Evolutionary conservation across 2,888 invertebrate species (phyloP).

Genomic region (Hirtodrosophila trivittata): DNA sequence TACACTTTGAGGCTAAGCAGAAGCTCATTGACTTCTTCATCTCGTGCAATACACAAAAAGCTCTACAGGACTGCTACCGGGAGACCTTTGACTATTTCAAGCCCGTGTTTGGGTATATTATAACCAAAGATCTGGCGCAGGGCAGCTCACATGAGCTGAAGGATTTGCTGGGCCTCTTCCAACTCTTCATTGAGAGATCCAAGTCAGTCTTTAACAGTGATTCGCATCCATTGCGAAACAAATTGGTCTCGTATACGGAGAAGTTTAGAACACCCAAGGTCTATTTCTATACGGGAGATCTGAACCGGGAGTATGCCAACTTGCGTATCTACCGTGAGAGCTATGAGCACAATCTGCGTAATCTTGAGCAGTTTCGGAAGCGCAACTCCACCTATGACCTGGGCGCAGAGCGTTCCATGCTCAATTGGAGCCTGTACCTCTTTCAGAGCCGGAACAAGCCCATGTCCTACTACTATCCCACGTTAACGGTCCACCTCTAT

Average conservation of each 20-base stretch:
- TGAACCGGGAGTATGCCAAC: constrained; percentile 73
- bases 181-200: constrained; percentile 63
- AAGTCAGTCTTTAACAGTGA: constrained; percentile 53
- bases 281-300: constrained; percentile 71
- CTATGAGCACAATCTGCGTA: constrained; percentile 79
- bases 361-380: constrained; percentile 72
- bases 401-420: constrained; percentile 75
- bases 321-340: constrained; percentile 77
- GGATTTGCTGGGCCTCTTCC: constrained; percentile 68
- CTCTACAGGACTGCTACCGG: constrained; percentile 81
- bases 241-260: constrained; percentile 63
- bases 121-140: constrained; percentile 71
- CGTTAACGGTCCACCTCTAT: constrained; percentile 80
- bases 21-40: constrained; percentile 81
- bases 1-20: constrained; percentile 80
- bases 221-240: constrained; percentile 59
- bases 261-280: constrained; percentile 71
- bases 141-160: constrained; percentile 64
- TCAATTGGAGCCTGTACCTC: constrained; percentile 81
- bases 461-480: constrained; percentile 82
- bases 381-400: constrained; percentile 75
- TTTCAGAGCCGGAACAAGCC: constrained; percentile 81
- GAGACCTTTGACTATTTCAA: constrained; percentile 81
- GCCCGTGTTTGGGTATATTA: constrained; percentile 81
- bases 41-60: constrained; percentile 76